These are phyloP conservation scores for Trogon surrucura DNA, from an alignment of 2,113 vertebrate species.

Conservation along the genomic window DNA sequence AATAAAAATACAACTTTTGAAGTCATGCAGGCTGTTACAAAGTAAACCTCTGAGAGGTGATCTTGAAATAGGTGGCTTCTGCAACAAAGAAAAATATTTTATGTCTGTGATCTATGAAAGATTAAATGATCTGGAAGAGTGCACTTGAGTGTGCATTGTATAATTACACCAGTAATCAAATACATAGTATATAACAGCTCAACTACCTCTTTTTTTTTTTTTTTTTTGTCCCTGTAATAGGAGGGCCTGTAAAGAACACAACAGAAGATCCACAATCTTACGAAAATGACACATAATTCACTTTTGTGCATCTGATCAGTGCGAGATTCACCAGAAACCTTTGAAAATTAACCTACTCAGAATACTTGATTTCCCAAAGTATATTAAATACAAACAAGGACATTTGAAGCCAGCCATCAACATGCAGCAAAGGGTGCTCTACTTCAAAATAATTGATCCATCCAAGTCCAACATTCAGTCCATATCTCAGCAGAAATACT, in stretches of 20 bases:
- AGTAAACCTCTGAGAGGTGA: background rate
- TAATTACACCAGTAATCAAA: background rate
- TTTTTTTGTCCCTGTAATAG: background rate
- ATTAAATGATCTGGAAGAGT: background rate
- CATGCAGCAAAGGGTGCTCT: background rate
- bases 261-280: background rate
- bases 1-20: background rate
- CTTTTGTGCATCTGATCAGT: background rate
- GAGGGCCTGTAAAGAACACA: background rate
- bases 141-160: background rate
- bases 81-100: background rate
- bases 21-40: background rate
- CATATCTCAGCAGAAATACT: background rate
- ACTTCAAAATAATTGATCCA: background rate
- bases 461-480: background rate
- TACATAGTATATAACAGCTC: background rate
- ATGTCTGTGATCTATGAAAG: background rate
- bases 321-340: background rate
- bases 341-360: background rate
- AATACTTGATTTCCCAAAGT: background rate
- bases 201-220: background rate
- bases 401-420: background rate
- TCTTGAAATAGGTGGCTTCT: background rate
- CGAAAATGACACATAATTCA: background rate
- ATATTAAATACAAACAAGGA: background rate